A percentile compares a stretch with the other conserved stretches of the same genome.
These are phyloP conservation scores for Gymnocheta viridis DNA, from an alignment of 2,888 invertebrate species.

Conservation along the genomic window DNA sequence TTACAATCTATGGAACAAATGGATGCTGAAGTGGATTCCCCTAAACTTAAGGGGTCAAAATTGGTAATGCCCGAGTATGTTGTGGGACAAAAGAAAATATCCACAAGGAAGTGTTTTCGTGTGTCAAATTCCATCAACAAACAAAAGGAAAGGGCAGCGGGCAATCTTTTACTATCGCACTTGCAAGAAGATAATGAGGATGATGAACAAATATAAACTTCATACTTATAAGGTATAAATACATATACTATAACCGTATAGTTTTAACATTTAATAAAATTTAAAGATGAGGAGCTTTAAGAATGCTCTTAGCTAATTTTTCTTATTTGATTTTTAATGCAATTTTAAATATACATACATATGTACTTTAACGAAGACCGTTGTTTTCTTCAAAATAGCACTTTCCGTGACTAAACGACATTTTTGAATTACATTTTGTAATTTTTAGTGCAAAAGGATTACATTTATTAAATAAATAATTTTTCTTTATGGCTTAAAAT, in stretches of 20 bases:
- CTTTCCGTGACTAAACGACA: too few relatives aligned
- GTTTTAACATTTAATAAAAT: background rate
- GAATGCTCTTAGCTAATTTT: background rate
- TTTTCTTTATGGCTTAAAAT: too few relatives aligned
- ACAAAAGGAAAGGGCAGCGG: constrained; percentile 76
- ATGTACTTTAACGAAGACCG: too few relatives aligned
- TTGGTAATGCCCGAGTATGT: constrained; percentile 92
- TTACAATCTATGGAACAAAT: constrained; percentile 74
- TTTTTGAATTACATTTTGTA: too few relatives aligned
- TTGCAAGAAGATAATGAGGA: constrained; percentile 82
- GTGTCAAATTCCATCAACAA: constrained; percentile 71
- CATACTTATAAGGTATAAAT: background rate
- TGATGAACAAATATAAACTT: constrained; percentile 57
- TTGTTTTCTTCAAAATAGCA: too few relatives aligned
- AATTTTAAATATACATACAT: too few relatives aligned
- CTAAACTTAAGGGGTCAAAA: constrained; percentile 86
- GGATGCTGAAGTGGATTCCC: constrained; percentile 79
- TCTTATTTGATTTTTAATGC: background rate
- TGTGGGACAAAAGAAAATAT: constrained; percentile 85
- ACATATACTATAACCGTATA: background rate
- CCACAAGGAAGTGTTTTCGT: constrained; percentile 80
- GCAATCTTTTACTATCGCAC: constrained; percentile 83
- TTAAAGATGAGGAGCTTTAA: background rate
- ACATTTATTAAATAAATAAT: too few relatives aligned
- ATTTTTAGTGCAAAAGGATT: too few relatives aligned